Base-by-base conservation (phyloP, 2,888 invertebrate genomes). In the Hydraecia micacea region DNA sequence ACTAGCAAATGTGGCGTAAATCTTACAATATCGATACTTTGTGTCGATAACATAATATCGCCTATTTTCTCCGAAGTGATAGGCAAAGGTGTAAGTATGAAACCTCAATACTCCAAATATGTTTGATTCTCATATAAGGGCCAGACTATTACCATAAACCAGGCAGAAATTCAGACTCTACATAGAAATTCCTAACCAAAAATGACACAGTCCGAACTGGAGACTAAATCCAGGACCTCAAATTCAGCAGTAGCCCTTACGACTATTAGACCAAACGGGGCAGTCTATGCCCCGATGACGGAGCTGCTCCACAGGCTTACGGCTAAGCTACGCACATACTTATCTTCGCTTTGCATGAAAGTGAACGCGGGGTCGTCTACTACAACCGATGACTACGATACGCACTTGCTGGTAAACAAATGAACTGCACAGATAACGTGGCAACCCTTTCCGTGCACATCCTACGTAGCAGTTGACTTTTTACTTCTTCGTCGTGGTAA, bases 1-100 rank as follows among this genome's bases (percentile, higher is more conserved):
- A 78, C 73, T 75, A 63, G 69, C 49, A 81, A 62, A 79, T 79
- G 68, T 76, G 28, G 68, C 63, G 65, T 72, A 55, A 75, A 75
- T 65, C 55, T 68, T 58, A 63, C 58, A 81, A 69, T 75, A 81
- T 81, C 32, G 71, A 80, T 75, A 36, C 21, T 36, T 63, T 36
- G 36, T 36, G 36, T 0, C 32, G 46, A 81, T 79, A 58, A 25
- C 5, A 36, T 65, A n/a, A 78, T 36, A 28, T 63, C 21, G 49
- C 15, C 4, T 58, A 15, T 60, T 75, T 75, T 25, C 1, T 8
- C 0, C 2, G 1, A 5, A 36, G 11, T 4, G 5, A 8, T 15
- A 63, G 25, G 36, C 3, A 18, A 8, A 25, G 6, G 2, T 75
- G 15, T n/a, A 15, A 2, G 28, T 63, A 13, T 18, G 15, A 25